Base-by-base conservation (phyloP, 2,888 invertebrate genomes). In the Dolichopus griseipennis region DNA sequence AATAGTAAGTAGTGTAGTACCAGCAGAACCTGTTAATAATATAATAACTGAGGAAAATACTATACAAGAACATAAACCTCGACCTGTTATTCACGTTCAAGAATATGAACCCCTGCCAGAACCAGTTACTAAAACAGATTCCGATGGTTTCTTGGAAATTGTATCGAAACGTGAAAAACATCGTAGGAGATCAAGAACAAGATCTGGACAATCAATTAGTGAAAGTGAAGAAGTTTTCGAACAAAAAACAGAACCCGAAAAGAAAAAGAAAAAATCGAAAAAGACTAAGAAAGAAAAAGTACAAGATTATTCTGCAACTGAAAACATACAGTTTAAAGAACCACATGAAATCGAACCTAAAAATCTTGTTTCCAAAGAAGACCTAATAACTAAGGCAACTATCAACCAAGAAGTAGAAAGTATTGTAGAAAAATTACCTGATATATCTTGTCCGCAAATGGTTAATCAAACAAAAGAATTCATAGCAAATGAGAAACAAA, bases 171-270 rank as follows among this genome's bases (percentile, higher is more conserved):
- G 80, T 72, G 82, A 83, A 71, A 77, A 80, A 70, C 74, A 69
- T 82, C 84, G 78, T 63, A 73, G 74, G 64, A 82, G 86, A 68
- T 87, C 87, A 3, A 80, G 83, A 66, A 86, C 86, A n/a, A 83
- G 83, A 69, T 82, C 83, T 63, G 80, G 82, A 64, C 76, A 77
- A 37, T 74, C 77, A 81, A 81, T 72, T 80, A 82, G 73, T 62
- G 69, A 69, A 70, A 72, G 22, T 18, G 61, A 69, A 3, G 72
- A 79, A 4, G 66, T 70, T 34, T 70, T 71, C 65, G 27, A 77
- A 65, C 76, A 78, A 43, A 77, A 77, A 1, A 83, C 83, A 73
- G 52, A 52, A 52, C 6, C 15, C 2, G 52, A 52, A 15, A 18
- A 52, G 6, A 52, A 52, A n/a, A 83, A 83, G 15, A 81, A 76